phyloP scores from a whole-genome alignment of 2,113 vertebrate species.

The Entelurus aequoreus region DNA sequence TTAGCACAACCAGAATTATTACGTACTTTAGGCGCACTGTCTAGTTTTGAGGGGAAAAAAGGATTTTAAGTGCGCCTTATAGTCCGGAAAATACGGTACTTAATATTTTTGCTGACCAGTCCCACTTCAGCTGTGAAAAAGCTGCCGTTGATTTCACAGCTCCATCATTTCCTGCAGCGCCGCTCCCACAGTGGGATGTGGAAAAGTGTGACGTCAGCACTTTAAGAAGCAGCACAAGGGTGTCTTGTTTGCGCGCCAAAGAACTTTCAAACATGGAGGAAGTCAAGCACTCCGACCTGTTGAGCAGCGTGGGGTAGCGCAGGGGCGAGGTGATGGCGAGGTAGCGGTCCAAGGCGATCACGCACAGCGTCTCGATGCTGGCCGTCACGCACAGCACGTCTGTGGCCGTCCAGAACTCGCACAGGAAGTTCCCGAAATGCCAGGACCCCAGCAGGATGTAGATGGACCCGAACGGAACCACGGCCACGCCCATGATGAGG shows the following conservation, averaged over 20 bases:
- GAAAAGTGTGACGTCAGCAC: too few relatives aligned
- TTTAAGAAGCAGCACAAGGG: too few relatives aligned
- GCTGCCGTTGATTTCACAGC: too few relatives aligned
- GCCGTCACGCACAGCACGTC: slow-evolving; percentile 95
- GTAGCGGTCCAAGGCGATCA: slow-evolving; percentile 94
- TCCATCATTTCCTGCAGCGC: too few relatives aligned
- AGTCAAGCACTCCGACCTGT: slow-evolving; percentile 62
- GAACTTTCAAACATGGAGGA: not conserved
- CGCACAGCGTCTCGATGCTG: slow-evolving; percentile 94
- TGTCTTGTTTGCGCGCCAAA: not conserved
- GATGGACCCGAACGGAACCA: slow-evolving; percentile 88
- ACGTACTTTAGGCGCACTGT: too few relatives aligned
- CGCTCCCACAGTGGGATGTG: too few relatives aligned
- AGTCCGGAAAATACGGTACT: not conserved
- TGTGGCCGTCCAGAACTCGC: slow-evolving; percentile 89
- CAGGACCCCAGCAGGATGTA: slow-evolving; percentile 84
- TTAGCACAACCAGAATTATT: too few relatives aligned
- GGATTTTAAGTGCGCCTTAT: too few relatives aligned
- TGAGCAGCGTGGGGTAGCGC: slow-evolving; percentile 87
- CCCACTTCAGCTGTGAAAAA: not conserved
- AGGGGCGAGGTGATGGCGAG: slow-evolving; percentile 93
- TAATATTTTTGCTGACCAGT: not conserved
- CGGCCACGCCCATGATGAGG: slow-evolving; percentile 90
- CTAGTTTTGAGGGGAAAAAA: too few relatives aligned
- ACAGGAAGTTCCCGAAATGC: slow-evolving; percentile 89